Evolutionary conservation across 92 coral and sea anemone species (phyloP).

Genomic region (Epizoanthus stellaris): DNA sequence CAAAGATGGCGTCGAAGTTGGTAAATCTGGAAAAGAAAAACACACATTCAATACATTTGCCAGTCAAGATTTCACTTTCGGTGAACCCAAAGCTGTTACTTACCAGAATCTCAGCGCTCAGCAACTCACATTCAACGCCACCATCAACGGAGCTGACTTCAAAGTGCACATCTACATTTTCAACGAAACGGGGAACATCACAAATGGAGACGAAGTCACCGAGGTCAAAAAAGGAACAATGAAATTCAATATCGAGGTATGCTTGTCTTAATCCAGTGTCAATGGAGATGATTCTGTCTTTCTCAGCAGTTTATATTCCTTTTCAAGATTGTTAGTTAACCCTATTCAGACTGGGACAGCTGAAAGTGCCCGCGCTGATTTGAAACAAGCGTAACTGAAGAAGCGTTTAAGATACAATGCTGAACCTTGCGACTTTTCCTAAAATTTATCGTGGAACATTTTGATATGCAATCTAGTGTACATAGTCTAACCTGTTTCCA

Average conservation of each 20-base stretch:
- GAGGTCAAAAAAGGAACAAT: slow-evolving; percentile 22
- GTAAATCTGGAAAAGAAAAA: not conserved
- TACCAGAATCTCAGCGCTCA: slow-evolving; percentile 13
- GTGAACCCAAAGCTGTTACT: not conserved
- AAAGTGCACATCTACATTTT: slow-evolving; percentile 26
- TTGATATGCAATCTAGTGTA: too few relatives aligned
- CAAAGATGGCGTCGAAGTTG: slow-evolving; percentile 11
- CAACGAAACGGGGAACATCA: slow-evolving; percentile 10
- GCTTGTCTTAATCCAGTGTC: not conserved
- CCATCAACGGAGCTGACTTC: slow-evolving; percentile 27
- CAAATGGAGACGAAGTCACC: slow-evolving; percentile 26
- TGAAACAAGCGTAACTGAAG: too few relatives aligned
- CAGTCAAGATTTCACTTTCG: slow-evolving; percentile 33
- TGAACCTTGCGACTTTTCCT: too few relatives aligned
- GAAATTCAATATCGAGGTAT: slow-evolving; percentile 48
- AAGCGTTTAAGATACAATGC: too few relatives aligned
- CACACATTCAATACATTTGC: slow-evolving; percentile 51
- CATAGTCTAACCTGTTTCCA: too few relatives aligned
- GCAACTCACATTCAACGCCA: slow-evolving; percentile 12
- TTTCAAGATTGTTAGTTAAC: not conserved
- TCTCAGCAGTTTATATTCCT: not conserved
- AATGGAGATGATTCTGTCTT: not conserved
- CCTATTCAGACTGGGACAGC: too few relatives aligned
- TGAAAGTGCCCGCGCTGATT: too few relatives aligned
- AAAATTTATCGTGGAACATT: too few relatives aligned